Percentiles rank a stretch among this genome's conserved stretches.
Evolutionary conservation across 2,888 invertebrate species (phyloP).

Genomic region (Eumacrocentrus americanus): DNA sequence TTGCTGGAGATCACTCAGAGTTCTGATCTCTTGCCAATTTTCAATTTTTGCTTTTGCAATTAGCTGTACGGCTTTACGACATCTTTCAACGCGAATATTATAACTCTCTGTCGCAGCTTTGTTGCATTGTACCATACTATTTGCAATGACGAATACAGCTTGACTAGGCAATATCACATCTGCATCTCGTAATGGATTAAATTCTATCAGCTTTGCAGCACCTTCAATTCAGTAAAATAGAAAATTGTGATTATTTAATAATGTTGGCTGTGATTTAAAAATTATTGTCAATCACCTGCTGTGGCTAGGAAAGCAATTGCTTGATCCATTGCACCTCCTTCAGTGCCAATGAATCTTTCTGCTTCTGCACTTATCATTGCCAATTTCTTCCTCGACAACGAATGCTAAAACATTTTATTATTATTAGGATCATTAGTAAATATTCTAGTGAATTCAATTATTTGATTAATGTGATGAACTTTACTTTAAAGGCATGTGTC

Average conservation of each 20-base stretch:
- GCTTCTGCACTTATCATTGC: constrained; percentile 88
- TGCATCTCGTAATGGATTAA: constrained; percentile 81
- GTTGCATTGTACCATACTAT: constrained; percentile 86
- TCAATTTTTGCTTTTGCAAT: constrained; percentile 69
- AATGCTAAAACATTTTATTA: constrained; percentile 32
- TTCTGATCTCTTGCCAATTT: constrained; percentile 70
- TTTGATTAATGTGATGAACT: no score
- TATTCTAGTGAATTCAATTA: no score
- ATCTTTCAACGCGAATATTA: constrained; percentile 94
- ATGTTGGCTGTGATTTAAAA: no score
- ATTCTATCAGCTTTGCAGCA: constrained; percentile 91
- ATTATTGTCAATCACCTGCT: constrained; percentile 64
- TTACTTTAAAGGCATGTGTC: constrained; percentile 69
- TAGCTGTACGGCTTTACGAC: constrained; percentile 86
- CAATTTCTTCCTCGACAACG: constrained; percentile 66
- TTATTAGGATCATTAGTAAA: no score
- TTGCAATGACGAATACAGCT: constrained; percentile 91
- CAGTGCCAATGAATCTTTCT: constrained; percentile 95
- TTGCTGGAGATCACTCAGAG: constrained; percentile 78
- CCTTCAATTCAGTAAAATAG: constrained; percentile 61
- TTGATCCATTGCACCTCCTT: constrained; percentile 99
- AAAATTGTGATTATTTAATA: no score
- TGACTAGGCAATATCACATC: constrained; percentile 82
- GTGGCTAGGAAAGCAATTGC: constrained; percentile 93
- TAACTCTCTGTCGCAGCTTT: constrained; percentile 93